A percentile compares a stretch with the other conserved stretches of the same genome.
Conservation (phyloP, 2,797 vertebrate species). For the Petrocephalus sullivani region DNA sequence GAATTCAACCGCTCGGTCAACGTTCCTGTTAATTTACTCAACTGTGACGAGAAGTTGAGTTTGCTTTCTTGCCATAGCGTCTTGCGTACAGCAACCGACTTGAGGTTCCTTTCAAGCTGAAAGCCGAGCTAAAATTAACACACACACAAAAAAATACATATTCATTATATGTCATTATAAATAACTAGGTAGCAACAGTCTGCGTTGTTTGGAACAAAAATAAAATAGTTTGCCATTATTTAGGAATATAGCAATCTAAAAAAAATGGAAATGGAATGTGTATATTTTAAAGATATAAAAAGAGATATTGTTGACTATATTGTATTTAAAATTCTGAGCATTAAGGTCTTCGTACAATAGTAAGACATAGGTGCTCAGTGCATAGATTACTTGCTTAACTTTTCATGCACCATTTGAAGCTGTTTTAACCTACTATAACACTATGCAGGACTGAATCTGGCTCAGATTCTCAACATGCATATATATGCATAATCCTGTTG, state of each 20-base stretch:
- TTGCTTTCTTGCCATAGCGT: neutral
- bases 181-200: neutral
- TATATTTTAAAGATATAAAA: neutral
- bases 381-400: neutral
- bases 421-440: neutral
- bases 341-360: neutral
- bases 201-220: neutral
- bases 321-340: neutral
- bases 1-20: constrained; percentile 20
- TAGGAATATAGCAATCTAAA: neutral
- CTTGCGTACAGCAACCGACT: neutral
- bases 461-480: neutral
- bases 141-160: neutral
- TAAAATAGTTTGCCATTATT: neutral
- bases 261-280: neutral
- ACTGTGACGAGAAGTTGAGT: neutral
- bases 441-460: neutral
- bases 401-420: neutral
- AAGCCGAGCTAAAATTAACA: neutral
- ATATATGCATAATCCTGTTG: neutral
- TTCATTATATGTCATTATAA: neutral
- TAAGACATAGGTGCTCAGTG: neutral
- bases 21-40: constrained; percentile 15
- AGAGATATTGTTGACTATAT: neutral
- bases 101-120: neutral